Conservation (phyloP, 2,797 vertebrate genomes). For the Epinephelus awoara region DNA sequence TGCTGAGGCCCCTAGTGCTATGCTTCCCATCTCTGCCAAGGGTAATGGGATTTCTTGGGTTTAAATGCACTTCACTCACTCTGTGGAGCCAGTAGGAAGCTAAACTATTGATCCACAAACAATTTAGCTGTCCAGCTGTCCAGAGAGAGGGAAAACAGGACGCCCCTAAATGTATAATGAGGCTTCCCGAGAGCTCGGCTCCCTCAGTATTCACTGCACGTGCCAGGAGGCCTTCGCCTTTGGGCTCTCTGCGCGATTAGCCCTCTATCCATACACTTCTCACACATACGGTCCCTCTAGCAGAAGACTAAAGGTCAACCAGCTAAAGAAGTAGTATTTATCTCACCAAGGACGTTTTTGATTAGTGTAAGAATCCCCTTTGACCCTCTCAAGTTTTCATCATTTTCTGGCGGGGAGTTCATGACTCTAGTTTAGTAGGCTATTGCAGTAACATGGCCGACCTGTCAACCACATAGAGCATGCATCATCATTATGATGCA, state of each 20-base stretch:
- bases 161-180: constrained; percentile 82
- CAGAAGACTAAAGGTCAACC: constrained; percentile 50
- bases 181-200: constrained; percentile 66
- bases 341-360: constrained; percentile 59
- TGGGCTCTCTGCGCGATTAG: constrained; percentile 56
- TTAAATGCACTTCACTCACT: constrained; percentile 83
- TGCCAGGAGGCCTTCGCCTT: constrained; percentile 66
- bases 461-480: constrained; percentile 15
- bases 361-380: constrained; percentile 50
- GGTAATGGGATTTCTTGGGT: constrained; percentile 84
- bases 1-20: constrained; percentile 67
- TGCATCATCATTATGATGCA: constrained; percentile 13
- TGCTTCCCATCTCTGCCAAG: constrained; percentile 75
- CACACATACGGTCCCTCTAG: constrained; percentile 45
- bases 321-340: constrained; percentile 22
- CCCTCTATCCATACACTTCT: constrained; percentile 46
- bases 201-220: constrained; percentile 73
- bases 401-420: constrained; percentile 34
- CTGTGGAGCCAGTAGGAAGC: constrained; percentile 74
- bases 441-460: constrained; percentile 1
- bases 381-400: constrained; percentile 43
- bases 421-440: constrained; percentile 27
- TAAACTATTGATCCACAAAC: constrained; percentile 87
- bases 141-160: constrained; percentile 75
- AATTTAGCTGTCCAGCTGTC: constrained; percentile 82